Percentiles rank a stretch among this genome's conserved stretches.
phyloP scores from a whole-genome alignment of 1,140 invertebrate species.

The Augochlora pura region DNA sequence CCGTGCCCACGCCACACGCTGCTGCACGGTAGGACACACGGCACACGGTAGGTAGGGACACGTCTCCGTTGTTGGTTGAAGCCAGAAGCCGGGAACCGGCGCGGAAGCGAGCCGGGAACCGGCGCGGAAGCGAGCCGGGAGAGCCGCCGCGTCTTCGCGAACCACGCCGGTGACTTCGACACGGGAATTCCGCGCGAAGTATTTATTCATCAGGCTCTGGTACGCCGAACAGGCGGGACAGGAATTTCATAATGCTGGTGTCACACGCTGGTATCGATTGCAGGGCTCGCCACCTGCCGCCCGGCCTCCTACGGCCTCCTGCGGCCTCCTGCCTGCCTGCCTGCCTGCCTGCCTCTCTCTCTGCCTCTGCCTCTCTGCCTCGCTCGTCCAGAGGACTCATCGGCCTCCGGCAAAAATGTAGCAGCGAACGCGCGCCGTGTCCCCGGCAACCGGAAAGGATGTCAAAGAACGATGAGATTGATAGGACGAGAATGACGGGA shows the following conservation, averaged over 20 bases:
- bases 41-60: too few species aligned
- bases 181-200: slow-evolving; percentile 58
- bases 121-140: neutral
- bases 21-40: too few species aligned
- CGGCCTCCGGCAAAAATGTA: slow-evolving; percentile 48
- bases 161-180: slow-evolving; percentile 46
- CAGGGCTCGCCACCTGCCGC: slow-evolving; percentile 9
- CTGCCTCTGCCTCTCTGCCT: too few species aligned
- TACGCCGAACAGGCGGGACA: slow-evolving; percentile 53
- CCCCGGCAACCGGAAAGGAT: slow-evolving; percentile 13
- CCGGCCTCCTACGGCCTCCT: too few species aligned
- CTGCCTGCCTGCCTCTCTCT: neutral
- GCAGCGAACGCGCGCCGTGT: slow-evolving; percentile 9
- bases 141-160: slow-evolving; percentile 30
- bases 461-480: slow-evolving; percentile 48
- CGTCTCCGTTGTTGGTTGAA: slow-evolving; percentile 7
- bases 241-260: slow-evolving; percentile 64
- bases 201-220: slow-evolving; percentile 62
- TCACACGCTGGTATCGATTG: slow-evolving; percentile 57
- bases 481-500: slow-evolving; percentile 32
- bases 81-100: neutral
- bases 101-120: neutral
- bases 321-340: neutral
- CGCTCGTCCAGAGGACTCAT: neutral
- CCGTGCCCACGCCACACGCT: too few species aligned